A percentile compares a stretch with the other conserved stretches of the same genome.
Conservation (phyloP, 2,113 vertebrate species). For the Trogon melanurus region DNA sequence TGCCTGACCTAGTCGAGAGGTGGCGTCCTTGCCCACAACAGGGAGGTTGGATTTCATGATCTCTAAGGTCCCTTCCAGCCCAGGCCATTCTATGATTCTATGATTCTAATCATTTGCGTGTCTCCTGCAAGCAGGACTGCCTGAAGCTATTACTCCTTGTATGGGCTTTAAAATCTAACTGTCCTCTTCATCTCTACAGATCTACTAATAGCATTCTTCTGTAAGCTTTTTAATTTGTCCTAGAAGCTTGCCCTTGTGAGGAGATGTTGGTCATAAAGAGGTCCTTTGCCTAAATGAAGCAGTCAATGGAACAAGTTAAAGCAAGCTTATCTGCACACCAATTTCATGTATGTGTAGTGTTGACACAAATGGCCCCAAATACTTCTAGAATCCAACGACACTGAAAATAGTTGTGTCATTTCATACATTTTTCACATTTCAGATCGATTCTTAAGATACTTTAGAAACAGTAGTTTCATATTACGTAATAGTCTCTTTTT, state of each 20-base stretch:
- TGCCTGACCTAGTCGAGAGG: too few relatives aligned
- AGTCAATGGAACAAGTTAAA: background rate
- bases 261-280: background rate
- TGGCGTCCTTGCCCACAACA: too few relatives aligned
- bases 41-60: too few relatives aligned
- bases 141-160: background rate
- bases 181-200: background rate
- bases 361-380: background rate
- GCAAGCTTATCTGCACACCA: background rate
- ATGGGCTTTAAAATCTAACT: fast-evolving
- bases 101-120: background rate
- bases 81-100: too few relatives aligned
- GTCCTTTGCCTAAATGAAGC: background rate
- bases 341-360: fast-evolving
- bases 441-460: background rate
- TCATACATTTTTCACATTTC: background rate
- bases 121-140: background rate
- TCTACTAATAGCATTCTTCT: background rate
- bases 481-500: background rate
- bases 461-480: background rate
- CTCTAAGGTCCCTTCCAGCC: too few relatives aligned
- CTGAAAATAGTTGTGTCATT: background rate
- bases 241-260: background rate
- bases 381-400: background rate
- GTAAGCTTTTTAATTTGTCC: background rate